phyloP scores from a whole-genome alignment of 2,113 vertebrate genomes.

The Equus quagga region DNA sequence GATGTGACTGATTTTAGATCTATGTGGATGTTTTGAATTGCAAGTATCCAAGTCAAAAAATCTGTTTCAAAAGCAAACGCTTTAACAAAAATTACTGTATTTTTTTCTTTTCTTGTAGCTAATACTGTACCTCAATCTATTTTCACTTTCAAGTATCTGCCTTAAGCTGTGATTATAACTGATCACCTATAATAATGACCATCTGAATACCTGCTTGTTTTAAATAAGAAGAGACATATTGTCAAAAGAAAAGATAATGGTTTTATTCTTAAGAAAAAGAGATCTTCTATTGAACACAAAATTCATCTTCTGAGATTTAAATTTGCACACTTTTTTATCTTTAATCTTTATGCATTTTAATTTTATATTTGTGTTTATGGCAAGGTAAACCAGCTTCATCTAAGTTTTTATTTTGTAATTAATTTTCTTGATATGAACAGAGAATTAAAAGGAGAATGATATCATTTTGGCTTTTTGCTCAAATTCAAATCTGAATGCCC shows the following conservation, averaged over 20 bases:
- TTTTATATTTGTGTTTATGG: not conserved
- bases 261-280: not conserved
- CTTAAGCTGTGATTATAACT: not conserved
- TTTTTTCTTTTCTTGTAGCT: not conserved
- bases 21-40: not conserved
- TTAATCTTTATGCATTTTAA: not conserved
- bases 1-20: constrained; percentile 20
- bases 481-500: not conserved
- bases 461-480: not conserved
- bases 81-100: not conserved
- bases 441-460: not conserved
- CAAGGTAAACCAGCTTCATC: not conserved
- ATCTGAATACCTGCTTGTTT: not conserved
- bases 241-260: not conserved
- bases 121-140: not conserved
- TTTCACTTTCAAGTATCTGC: not conserved
- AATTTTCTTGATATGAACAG: not conserved
- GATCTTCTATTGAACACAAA: not conserved
- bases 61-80: constrained; percentile 22
- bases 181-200: not conserved
- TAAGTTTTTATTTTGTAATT: constrained; percentile 4
- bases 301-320: not conserved
- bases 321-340: not conserved
- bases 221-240: not conserved
- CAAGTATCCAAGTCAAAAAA: not conserved